Percentiles rank a stretch among this genome's conserved stretches.
Conservation (phyloP, 1,140 invertebrate species). For the Lasaia peninsularis region DNA sequence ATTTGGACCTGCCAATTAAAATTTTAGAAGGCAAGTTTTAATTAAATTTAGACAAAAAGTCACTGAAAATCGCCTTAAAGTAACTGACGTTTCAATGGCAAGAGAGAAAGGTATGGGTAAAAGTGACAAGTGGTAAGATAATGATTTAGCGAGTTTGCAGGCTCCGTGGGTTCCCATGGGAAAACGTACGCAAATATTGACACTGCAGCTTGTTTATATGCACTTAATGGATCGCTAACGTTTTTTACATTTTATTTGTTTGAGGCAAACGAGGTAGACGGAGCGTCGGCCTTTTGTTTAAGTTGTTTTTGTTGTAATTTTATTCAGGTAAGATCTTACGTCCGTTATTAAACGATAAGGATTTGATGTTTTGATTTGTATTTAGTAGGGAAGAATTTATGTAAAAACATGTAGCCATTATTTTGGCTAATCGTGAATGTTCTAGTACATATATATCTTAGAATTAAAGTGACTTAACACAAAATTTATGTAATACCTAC, state of each 20-base stretch:
- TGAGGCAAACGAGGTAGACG: constrained; percentile 63
- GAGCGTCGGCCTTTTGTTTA: constrained; percentile 63
- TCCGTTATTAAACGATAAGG: constrained; percentile 38
- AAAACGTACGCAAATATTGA: constrained; percentile 73
- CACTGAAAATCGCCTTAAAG: constrained; percentile 25
- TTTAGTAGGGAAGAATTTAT: too few species aligned
- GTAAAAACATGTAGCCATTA: too few species aligned
- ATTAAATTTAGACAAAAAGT: constrained; percentile 48
- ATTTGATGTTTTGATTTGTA: constrained; percentile 23
- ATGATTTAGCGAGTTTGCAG: constrained; percentile 63
- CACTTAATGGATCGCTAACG: constrained; percentile 74
- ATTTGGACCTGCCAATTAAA: too few species aligned
- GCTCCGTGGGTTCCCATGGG: constrained; percentile 64
- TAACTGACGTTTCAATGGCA: constrained; percentile 70
- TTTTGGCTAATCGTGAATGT: too few species aligned
- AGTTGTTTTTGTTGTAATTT: constrained; percentile 69
- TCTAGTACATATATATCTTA: too few species aligned
- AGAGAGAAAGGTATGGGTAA: constrained; percentile 52
- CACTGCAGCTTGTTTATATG: constrained; percentile 74
- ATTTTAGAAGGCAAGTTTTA: constrained; percentile 23
- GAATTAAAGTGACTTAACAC: too few species aligned
- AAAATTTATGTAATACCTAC: too few species aligned
- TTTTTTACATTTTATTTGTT: constrained; percentile 73
- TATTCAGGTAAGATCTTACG: constrained; percentile 59
- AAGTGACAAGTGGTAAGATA: constrained; percentile 37